Percentiles rank a stretch among this genome's conserved stretches.
phyloP scores from a whole-genome alignment of 2,888 invertebrate genomes.

The Hoplodrina blanda region DNA sequence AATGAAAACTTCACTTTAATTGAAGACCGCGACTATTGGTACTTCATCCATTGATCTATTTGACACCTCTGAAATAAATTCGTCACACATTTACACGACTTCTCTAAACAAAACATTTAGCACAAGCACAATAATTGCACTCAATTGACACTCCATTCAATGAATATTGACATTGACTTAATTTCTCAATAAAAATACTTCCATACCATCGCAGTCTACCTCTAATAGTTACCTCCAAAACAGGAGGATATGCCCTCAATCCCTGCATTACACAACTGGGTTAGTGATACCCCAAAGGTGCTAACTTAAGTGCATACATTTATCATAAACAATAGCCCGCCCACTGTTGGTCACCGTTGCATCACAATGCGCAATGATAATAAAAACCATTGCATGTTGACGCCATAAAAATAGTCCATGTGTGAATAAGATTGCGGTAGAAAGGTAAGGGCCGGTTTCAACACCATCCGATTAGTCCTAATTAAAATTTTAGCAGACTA shows the following conservation, averaged over 20 bases:
- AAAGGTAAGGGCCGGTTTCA: conserved; percentile 13
- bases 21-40: not conserved
- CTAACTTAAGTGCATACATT: conserved; percentile 27
- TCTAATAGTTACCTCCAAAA: conserved; percentile 2
- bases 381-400: conserved; percentile 44
- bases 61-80: too few species aligned
- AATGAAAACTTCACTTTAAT: not conserved
- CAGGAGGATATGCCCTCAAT: conserved; percentile 26
- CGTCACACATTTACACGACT: too few species aligned
- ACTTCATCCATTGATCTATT: too few species aligned
- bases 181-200: not conserved
- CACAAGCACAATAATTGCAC: conserved; percentile 2
- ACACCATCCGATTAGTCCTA: too few species aligned
- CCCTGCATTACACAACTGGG: conserved; percentile 15
- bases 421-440: conserved; percentile 4
- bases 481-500: too few species aligned
- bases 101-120: not conserved
- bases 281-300: conserved; percentile 15
- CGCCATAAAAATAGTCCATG: conserved; percentile 28
- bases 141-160: conserved; percentile 9
- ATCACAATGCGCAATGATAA: conserved; percentile 43
- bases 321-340: conserved; percentile 42
- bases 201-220: not conserved
- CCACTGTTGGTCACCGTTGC: conserved; percentile 36
- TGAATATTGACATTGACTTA: not conserved